Base-by-base conservation (phyloP, 2,113 vertebrate species). In the Orcinus orca region DNA sequence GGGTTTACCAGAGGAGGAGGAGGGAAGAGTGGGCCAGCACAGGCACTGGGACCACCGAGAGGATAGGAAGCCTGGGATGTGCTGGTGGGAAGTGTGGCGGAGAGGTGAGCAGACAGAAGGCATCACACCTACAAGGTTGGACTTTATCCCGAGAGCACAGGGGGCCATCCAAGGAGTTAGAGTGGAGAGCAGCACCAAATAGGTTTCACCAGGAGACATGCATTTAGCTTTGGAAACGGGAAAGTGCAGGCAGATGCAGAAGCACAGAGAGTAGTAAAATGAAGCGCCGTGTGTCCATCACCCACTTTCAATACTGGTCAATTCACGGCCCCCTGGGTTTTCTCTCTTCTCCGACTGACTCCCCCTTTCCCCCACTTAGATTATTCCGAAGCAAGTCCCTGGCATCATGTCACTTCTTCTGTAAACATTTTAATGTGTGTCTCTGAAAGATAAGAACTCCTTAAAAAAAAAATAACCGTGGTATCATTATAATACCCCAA, bases 291-390 rank as follows among this genome's bases (percentile, higher is more conserved):
- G 29, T 1, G 17, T 26, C 77, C 25, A 0, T 10, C 77, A 47
- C 11, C 13, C 38, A 5, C 50, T 8, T 65, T 11, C 3, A 4
- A 36, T 12, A 2, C 21, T 0, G 9, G 15, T 33, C 63, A 11
- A 0, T 2, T 58, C 8, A 0, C 1, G 33, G n/a, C 36, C 31
- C 25, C 0, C 8, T 67, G 26, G 13, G 33, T 53, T 47, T 38
- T 38, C 13, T 11, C 11, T 41, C 31, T 65, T 70, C 13, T 77
- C 6, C 25, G 0, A 3, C 31, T 11, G 3, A 4, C 21, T 33
- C 15, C 38, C 44, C 44, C n/a, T 21, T 11, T 3, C n/a, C n/a
- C 33, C 6, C 5, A 5, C 76, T 74, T 20, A 50, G 20, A 10
- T 77, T 14, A 79, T 50, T 92, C 58, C 29, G 36, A 84, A 74